A percentile compares a stretch with the other conserved stretches of the same genome.
Conservation (phyloP, 37 sponge, comb jelly and placozoan species). For the Cliona cf. orientalis region DNA sequence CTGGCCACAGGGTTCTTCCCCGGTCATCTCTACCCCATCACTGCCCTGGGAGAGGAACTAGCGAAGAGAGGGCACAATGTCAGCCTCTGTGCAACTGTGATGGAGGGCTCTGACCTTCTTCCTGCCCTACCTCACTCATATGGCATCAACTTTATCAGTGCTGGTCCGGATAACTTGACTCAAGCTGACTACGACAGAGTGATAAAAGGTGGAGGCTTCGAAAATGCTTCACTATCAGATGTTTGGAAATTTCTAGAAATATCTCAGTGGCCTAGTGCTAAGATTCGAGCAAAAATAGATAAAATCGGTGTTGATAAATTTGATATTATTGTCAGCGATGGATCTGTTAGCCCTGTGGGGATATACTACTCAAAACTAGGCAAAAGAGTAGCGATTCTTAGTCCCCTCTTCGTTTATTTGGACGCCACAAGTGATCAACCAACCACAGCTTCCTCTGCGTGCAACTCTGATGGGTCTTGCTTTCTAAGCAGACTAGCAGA, state of each 20-base stretch:
- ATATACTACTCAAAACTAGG: background rate
- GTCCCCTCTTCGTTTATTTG: background rate
- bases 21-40: background rate
- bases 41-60: background rate
- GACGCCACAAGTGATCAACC: too few relatives aligned
- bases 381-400: background rate
- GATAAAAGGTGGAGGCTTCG: too few relatives aligned
- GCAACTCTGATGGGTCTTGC: too few relatives aligned
- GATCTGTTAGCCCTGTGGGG: background rate
- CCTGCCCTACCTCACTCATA: background rate
- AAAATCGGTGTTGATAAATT: background rate
- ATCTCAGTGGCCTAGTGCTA: background rate
- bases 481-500: background rate
- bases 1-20: background rate
- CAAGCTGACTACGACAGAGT: background rate
- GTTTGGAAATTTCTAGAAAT: background rate
- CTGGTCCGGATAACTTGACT: slow-evolving; percentile 8
- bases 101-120: background rate
- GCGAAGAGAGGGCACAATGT: background rate
- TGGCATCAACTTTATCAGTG: background rate
- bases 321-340: slow-evolving; percentile 12
- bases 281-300: background rate
- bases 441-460: too few relatives aligned
- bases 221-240: background rate
- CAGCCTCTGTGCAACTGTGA: background rate